Evolutionary conservation across 2,113 vertebrate species (phyloP), one percentile per base, ranked within the genome.

Genomic region (Oostethus manadensis): DNA sequence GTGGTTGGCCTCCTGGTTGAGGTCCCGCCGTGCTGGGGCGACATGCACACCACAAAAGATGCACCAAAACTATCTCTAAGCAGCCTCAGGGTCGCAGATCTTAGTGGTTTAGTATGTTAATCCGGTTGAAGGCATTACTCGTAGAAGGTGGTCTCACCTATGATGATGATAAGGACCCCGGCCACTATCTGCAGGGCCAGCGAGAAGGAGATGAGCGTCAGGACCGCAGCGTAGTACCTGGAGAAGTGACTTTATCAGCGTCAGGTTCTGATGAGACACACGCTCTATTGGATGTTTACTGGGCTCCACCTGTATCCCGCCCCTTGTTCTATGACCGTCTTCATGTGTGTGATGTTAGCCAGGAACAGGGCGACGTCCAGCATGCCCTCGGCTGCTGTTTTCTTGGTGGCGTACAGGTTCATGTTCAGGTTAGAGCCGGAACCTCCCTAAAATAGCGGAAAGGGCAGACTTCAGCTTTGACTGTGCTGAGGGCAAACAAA

Each of bases 371-470:
- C 93, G 62, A 93, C 84, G 0, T 94, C 94, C 87, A 96, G 70
- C 94, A 98, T 92, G 84, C 93, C 93, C 73, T 95, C 93, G 0
- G 93, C 92, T 48, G 93, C 89, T 0, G 92, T 93, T 77, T 98
- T 97, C 91, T 95, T 95, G 0, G 94, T 96, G 1, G 93, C 93
- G 0, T 97, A 94, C 62, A 90, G 92, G 84, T 96, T 96, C 87
- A 96, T 89, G 80, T 95, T 94, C 83, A 96, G 80, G 0, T 80
- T 83, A 1, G 73, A 49, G 78, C 26, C 3, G 2, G 53, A 8
- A 14, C 33, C 35, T 4, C 33, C 35, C 53, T 55, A 21, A 21
- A 15, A 29, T 20, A 1, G 10, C 8, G 2, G 16, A 21, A 8
- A 42, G 42, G 10, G 33, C n/a, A 40, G 29, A 53, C 3, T 35